A percentile compares a stretch with the other conserved stretches of the same genome.
phyloP scores from a whole-genome alignment of 1,140 invertebrate genomes.

The Lepidurus packardi region DNA sequence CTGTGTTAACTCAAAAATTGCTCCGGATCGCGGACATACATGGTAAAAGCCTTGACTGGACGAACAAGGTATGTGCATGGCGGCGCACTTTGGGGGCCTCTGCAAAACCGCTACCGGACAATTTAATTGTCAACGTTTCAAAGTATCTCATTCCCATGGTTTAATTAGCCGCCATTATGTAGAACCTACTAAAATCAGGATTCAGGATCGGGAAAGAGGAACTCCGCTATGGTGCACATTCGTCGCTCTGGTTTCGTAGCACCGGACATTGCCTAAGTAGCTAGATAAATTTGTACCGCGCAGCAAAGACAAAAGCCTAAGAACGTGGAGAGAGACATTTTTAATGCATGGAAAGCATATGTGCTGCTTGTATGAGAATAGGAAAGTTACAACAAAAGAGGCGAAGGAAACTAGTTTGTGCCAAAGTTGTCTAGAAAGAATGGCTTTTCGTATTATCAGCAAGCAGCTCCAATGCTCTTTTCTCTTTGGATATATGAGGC shows the following conservation, averaged over 20 bases:
- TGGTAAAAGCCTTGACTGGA: no score
- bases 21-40: no score
- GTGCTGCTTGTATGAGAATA: background rate
- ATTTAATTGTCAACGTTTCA: no score
- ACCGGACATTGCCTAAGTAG: slow-evolving; percentile 3
- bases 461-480: background rate
- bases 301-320: background rate
- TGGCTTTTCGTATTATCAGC: slow-evolving; percentile 21
- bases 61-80: no score
- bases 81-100: no score
- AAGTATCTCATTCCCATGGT: background rate
- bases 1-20: no score
- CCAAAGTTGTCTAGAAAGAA: slow-evolving; percentile 19
- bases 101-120: no score
- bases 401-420: slow-evolving; percentile 10
- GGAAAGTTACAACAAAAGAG: slow-evolving; percentile 4
- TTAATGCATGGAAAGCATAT: background rate
- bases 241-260: background rate
- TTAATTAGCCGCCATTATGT: background rate
- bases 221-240: slow-evolving; percentile 1
- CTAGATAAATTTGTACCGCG: slow-evolving; percentile 3
- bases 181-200: background rate
- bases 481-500: background rate
- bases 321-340: background rate
- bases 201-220: background rate